phyloP scores from a whole-genome alignment of 1,140 invertebrate genomes.

The Drosophila oshimai region DNA sequence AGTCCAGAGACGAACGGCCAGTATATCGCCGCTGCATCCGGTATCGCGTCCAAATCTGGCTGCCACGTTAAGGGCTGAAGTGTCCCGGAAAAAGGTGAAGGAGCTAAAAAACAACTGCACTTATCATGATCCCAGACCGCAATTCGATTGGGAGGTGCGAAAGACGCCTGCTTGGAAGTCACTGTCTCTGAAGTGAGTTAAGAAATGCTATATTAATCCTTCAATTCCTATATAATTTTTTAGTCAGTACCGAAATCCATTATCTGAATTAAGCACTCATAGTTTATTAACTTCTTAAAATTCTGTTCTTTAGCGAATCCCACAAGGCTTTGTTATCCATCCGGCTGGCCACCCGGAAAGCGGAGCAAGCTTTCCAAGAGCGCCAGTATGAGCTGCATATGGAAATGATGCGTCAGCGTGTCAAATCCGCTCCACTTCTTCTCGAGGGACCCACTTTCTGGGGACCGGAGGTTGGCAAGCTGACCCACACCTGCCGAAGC shows the following conservation, averaged over 20 bases:
- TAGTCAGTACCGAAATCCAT: too few relatives aligned
- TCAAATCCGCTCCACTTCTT: conserved; percentile 75
- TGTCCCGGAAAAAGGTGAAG: conserved; percentile 70
- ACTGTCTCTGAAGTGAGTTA: conserved; percentile 68
- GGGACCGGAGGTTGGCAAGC: conserved; percentile 76
- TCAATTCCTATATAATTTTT: neutral
- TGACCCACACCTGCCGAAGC: conserved; percentile 63
- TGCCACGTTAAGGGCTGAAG: conserved; percentile 73
- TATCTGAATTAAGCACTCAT: neutral
- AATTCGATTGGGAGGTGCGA: conserved; percentile 77
- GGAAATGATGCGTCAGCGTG: conserved; percentile 79
- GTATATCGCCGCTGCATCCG: conserved; percentile 71
- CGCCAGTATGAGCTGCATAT: conserved; percentile 78
- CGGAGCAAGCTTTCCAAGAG: conserved; percentile 74
- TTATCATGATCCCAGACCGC: conserved; percentile 56
- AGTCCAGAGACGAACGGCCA: conserved; percentile 15
- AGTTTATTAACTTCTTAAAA: neutral
- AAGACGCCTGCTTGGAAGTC: conserved; percentile 82
- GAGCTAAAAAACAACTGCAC: conserved; percentile 77
- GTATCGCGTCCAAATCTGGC: conserved; percentile 78
- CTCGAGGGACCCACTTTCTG: conserved; percentile 77
- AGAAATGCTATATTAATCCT: too few relatives aligned
- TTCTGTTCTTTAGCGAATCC: conserved; percentile 57
- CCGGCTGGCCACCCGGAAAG: conserved; percentile 78
- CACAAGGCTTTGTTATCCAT: conserved; percentile 73